These are phyloP conservation scores for Charadrius vociferus DNA, from an alignment of 2,113 vertebrate species.

Conservation along the genomic window DNA sequence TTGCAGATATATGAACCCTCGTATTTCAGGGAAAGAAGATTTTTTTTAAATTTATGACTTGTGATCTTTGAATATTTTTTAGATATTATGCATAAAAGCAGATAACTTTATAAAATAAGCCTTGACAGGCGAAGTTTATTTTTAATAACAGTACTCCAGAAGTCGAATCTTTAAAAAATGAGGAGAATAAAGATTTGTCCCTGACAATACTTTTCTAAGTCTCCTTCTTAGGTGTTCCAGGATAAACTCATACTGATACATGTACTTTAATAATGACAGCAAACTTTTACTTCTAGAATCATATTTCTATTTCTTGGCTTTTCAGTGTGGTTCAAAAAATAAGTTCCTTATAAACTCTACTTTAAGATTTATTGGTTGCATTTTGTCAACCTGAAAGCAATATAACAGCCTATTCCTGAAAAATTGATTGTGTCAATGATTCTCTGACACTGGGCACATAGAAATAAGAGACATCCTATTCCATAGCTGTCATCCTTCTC, in stretches of 20 bases:
- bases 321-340: background rate
- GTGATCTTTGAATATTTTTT: background rate
- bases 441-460: background rate
- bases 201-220: background rate
- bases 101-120: background rate
- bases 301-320: background rate
- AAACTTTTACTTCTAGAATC: background rate
- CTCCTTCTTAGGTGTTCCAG: background rate
- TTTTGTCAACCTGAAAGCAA: constrained; percentile 15
- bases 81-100: background rate
- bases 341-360: background rate
- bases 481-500: background rate
- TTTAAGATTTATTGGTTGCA: background rate
- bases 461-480: background rate
- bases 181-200: background rate
- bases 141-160: background rate
- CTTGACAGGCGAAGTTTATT: background rate
- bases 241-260: background rate
- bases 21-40: background rate
- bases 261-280: background rate
- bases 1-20: background rate
- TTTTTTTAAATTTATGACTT: background rate
- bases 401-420: background rate
- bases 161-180: background rate
- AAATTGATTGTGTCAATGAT: background rate